These are phyloP conservation scores for Macrosiphum euphorbiae DNA, from an alignment of 2,888 invertebrate genomes.

Conservation along the genomic window DNA sequence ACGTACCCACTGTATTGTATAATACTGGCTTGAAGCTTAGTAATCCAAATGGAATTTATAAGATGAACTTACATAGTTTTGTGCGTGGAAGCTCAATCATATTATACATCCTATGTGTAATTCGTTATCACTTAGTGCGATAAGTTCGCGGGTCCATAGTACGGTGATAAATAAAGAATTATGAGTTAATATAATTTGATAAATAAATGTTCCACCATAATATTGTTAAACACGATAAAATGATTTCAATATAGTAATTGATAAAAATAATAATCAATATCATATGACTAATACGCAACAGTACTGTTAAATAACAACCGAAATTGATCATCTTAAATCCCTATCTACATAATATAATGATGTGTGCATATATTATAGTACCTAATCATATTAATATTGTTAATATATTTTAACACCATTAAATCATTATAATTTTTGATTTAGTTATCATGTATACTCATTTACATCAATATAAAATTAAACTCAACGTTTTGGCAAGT, in stretches of 20 bases:
- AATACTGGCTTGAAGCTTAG: background rate
- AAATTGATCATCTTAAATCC: background rate
- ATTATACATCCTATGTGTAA: background rate
- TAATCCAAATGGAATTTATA: constrained; percentile 20
- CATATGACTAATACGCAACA: background rate
- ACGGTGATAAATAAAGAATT: background rate
- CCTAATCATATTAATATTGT: background rate
- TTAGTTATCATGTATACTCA: background rate
- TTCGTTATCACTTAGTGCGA: background rate
- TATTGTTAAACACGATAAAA: background rate
- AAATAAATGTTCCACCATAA: background rate
- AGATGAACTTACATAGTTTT: background rate
- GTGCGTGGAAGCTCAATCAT: background rate
- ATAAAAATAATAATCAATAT: background rate
- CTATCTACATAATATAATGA: background rate
- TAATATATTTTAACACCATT: background rate
- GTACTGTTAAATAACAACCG: background rate
- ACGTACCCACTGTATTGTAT: background rate
- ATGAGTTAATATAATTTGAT: background rate
- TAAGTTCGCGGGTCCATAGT: background rate
- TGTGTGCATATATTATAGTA: background rate
- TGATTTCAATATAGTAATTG: background rate
- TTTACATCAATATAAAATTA: background rate
- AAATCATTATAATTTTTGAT: background rate
- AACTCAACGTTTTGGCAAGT: background rate